Evolutionary conservation across 2,888 invertebrate genomes (phyloP).

Genomic region (Drosophila setosimentum): DNA sequence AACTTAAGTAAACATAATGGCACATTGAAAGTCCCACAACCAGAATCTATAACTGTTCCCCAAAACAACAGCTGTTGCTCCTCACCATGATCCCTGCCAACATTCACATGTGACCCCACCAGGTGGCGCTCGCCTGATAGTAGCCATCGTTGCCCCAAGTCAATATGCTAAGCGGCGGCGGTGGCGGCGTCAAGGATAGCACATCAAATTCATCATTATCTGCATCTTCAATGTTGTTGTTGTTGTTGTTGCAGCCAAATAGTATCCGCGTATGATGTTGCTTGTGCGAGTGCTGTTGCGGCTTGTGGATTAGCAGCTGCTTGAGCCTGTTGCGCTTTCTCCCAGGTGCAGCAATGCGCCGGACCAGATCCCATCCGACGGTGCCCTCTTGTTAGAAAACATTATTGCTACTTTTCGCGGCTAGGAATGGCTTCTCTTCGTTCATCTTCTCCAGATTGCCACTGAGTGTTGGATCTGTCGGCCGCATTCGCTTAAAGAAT

Average conservation of each 20-base stretch:
- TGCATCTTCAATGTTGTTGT: conserved; percentile 43
- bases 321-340: conserved; percentile 57
- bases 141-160: conserved; percentile 72
- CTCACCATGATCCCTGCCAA: not conserved
- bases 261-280: conserved; percentile 25
- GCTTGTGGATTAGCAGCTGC: conserved; percentile 36
- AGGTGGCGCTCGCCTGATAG: conserved; percentile 64
- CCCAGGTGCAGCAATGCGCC: conserved; percentile 65
- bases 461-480: conserved; percentile 93
- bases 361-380: conserved; percentile 82
- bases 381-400: conserved; percentile 85
- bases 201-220: conserved; percentile 59
- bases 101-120: conserved; percentile 72
- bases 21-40: conserved; percentile 77
- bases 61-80: not conserved
- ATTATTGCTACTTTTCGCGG: conserved; percentile 72
- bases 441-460: conserved; percentile 92
- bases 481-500: conserved; percentile 94
- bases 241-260: conserved; percentile 36
- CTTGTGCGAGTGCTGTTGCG: conserved; percentile 15
- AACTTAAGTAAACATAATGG: conserved; percentile 74
- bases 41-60: conserved; percentile 38
- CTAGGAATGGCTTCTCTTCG: conserved; percentile 88
- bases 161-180: conserved; percentile 67
- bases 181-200: conserved; percentile 65